Base-by-base conservation (phyloP, 2,797 vertebrate genomes). In the Danionella dracula region DNA sequence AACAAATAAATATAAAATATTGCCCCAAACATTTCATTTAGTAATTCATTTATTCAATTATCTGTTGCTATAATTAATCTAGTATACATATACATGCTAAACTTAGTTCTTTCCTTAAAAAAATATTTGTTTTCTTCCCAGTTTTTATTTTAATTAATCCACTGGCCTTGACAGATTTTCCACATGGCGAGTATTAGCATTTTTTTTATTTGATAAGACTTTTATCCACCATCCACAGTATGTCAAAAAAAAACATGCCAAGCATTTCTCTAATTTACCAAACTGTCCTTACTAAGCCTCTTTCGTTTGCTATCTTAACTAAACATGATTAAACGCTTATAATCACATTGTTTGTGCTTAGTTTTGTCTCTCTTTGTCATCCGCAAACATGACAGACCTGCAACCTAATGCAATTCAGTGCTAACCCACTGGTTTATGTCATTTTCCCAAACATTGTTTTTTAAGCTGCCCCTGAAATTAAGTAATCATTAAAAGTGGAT, bases 401-500 rank as follows among this genome's bases (percentile, higher is more conserved):
- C 19, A 12, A 37, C 42, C 57, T n/a, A 45, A 34, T 45, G 31
- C 10, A n/a, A n/a, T 34, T 1, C 16, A 15, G 13, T 12, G 35
- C 34, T 10, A 38, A 27, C 3, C 12, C 51, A 23, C 20, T 16
- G n/a, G 42, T 7, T 7, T 55, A 16, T 46, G 8, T 34, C 49
- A 41, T 41, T 41, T 54, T 45, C 19, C 16, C 27, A 32, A 45
- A 48, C 56, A 35, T 38, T 41, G 5, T 60, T 51, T 61, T 29
- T 53, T 62, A 19, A 46, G 19, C 8, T 10, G 23, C 5, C 44
- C 20, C 23, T 8, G 13, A 46, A 50, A 13, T 29, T 15, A 44
- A 62, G 19, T 56, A 29, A 70, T 71, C 65, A 76, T 68, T 49
- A 76, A 75, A 73, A 19, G 45, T 49, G 62, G 63, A 76, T 71